Conservation (phyloP, 2,113 vertebrate genomes). For the Xiphorhynchus elegans region DNA sequence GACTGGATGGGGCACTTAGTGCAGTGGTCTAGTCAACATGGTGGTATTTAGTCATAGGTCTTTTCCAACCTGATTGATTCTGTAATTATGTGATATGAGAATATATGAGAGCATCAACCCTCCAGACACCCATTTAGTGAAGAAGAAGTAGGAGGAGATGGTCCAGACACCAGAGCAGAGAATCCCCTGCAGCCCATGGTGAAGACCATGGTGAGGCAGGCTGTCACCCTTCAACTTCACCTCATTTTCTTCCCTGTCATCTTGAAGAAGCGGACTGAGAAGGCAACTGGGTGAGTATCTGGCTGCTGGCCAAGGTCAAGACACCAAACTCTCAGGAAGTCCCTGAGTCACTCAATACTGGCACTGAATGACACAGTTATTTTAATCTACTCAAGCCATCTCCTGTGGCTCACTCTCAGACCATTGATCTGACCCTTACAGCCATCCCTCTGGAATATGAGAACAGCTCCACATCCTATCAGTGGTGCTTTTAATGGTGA, state of each 20-base stretch:
- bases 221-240: too few species aligned
- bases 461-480: background rate
- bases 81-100: background rate
- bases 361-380: background rate
- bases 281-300: background rate
- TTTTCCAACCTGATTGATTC: background rate
- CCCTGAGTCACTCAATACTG: background rate
- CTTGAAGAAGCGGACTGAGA: background rate
- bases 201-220: background rate
- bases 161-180: rapidly evolving
- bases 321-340: background rate
- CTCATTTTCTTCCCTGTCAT: background rate
- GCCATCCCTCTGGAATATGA: background rate
- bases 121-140: rapidly evolving
- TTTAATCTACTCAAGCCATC: background rate
- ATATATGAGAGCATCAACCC: background rate
- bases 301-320: background rate
- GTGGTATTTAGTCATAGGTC: background rate
- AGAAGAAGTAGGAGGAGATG: background rate
- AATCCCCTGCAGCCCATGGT: background rate
- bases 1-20: background rate
- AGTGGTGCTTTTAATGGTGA: background rate
- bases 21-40: background rate
- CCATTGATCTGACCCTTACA: background rate
- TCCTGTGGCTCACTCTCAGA: background rate